Evolutionary conservation across 2,888 invertebrate species (phyloP).

Genomic region (Mimachlamys varia): DNA sequence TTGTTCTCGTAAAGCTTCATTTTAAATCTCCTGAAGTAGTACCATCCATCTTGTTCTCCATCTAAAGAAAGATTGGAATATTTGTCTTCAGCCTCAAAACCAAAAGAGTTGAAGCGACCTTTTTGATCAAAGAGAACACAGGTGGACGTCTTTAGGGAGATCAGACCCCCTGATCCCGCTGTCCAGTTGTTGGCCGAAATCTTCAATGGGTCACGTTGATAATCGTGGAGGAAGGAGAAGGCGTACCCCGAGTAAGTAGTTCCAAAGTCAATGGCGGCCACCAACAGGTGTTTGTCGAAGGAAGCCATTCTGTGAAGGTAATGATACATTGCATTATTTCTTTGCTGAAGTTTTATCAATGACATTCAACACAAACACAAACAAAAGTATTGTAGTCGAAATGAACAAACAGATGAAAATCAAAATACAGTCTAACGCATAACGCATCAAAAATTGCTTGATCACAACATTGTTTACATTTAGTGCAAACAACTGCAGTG

Average conservation of each 20-base stretch:
- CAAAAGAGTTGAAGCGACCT: conserved; percentile 19
- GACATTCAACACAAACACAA: too few species aligned
- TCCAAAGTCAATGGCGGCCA: conserved; percentile 39
- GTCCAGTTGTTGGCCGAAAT: conserved; percentile 7
- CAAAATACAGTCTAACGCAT: too few species aligned
- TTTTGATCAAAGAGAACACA: conserved; percentile 36
- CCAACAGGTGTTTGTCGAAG: not conserved
- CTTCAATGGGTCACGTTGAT: conserved; percentile 10
- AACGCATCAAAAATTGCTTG: too few species aligned
- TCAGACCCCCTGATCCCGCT: conserved; percentile 25
- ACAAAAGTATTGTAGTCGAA: too few species aligned
- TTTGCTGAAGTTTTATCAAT: too few species aligned
- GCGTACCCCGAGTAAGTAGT: conserved; percentile 37
- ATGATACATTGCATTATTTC: too few species aligned
- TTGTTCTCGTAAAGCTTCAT: conserved; percentile 40
- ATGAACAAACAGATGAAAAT: too few species aligned
- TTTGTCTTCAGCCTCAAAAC: conserved; percentile 40
- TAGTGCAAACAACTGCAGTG: too few species aligned
- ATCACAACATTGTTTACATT: too few species aligned
- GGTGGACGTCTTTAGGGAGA: conserved; percentile 32
- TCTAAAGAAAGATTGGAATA: conserved; percentile 38
- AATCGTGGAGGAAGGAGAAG: conserved; percentile 34
- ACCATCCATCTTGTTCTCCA: conserved; percentile 32
- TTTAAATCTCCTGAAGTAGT: conserved; percentile 41
- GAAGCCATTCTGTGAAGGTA: not conserved